Evolutionary conservation across 2,113 vertebrate species (phyloP).

Genomic region (Philantomba maxwellii): DNA sequence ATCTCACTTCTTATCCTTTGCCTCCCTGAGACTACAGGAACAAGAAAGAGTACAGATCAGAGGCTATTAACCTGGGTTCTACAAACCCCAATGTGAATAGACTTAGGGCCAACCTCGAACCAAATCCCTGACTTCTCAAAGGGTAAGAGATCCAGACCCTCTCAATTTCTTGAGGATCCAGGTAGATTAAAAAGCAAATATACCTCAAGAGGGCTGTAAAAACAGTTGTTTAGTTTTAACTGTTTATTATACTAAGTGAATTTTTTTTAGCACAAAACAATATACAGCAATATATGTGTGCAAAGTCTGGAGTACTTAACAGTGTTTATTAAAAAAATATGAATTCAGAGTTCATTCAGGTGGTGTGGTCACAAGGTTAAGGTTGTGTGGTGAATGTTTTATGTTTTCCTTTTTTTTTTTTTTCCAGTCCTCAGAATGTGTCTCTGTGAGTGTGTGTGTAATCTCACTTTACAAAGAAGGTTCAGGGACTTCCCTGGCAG

Average conservation of each 20-base stretch:
- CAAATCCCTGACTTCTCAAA: background rate
- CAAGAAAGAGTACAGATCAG: background rate
- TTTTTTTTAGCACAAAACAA: background rate
- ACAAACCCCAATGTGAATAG: background rate
- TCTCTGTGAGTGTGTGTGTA: background rate
- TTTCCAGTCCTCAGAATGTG: background rate
- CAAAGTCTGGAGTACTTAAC: background rate
- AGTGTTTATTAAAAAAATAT: background rate
- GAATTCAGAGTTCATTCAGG: background rate
- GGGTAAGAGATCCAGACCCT: background rate
- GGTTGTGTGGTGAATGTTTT: background rate
- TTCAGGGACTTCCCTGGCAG: background rate
- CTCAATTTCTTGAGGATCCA: background rate
- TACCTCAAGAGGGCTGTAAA: background rate
- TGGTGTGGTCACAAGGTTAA: background rate
- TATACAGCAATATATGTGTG: background rate
- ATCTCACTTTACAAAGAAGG: background rate
- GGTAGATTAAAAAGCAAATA: slow-evolving; percentile 7
- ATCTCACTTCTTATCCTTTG: background rate
- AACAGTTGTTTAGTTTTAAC: background rate
- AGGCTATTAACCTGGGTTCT: background rate
- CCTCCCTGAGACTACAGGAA: background rate
- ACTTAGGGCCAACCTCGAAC: background rate
- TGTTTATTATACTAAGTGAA: background rate
- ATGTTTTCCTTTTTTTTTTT: background rate